These are phyloP conservation scores for Poecile montanus DNA, from an alignment of 2,797 vertebrate species.

Conservation along the genomic window DNA sequence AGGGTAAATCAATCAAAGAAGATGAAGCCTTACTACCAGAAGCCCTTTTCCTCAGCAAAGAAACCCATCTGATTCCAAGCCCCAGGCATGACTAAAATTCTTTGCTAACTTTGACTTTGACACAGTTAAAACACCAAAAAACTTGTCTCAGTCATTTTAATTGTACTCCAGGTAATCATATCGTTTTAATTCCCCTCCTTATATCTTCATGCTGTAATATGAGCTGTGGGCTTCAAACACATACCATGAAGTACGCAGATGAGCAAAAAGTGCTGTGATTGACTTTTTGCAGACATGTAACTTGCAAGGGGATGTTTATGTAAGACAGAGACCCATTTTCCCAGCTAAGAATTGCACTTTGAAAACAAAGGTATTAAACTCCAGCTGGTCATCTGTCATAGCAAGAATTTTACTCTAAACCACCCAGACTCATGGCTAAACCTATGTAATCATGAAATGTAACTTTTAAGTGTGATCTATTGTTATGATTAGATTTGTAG, in stretches of 20 bases:
- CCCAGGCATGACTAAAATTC: background rate
- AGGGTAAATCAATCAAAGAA: background rate
- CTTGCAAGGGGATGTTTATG: background rate
- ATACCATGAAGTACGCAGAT: background rate
- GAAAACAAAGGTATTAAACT: constrained; percentile 4
- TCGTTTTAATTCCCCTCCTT: background rate
- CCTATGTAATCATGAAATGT: background rate
- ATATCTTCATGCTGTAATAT: background rate
- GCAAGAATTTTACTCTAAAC: background rate
- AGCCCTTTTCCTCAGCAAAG: background rate
- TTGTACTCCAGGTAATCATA: background rate
- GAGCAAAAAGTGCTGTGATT: background rate
- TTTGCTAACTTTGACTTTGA: background rate
- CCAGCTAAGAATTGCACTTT: background rate
- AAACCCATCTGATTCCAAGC: background rate
- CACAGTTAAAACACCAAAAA: background rate
- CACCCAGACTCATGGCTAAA: background rate
- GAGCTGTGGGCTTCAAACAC: background rate
- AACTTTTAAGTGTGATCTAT: constrained; percentile 14
- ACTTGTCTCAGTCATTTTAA: background rate
- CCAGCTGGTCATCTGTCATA: background rate
- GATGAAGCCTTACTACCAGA: background rate
- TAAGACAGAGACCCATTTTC: background rate
- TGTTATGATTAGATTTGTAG: background rate
- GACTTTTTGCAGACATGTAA: background rate